Base-by-base conservation (phyloP, 2,797 vertebrate species). In the Muraenolepis orangiensis region DNA sequence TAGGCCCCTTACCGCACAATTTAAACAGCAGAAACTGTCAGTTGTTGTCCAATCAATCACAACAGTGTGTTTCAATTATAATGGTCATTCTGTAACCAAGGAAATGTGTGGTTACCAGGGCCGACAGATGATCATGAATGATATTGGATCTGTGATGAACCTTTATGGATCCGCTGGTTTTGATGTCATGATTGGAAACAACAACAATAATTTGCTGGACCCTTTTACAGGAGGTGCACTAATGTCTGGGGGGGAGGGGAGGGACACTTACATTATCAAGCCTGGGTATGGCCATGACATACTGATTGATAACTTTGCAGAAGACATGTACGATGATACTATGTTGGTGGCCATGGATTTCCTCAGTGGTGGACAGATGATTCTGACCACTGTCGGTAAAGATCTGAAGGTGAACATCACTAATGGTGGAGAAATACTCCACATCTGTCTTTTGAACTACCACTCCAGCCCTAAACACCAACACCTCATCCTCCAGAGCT, bases 251-350 rank as follows among this genome's bases (percentile, higher is more conserved):
- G 79, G 81, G 14, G 72, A 85, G 34, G 87, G 87, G 16, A 75
- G 79, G 72, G 87, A 89, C 71, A 87, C 80, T 0, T 89, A 90
- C 28, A 14, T 78, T 11, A 80, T 90, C 69, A 90, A 89, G 76
- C 72, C 12, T 6, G 74, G 23, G 3, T 79, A 86, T 34, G 82
- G 74, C 51, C 0, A 31, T 0, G 26, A 38, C 0, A 0, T 81
- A 5, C 2, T 36, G 20, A 89, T 89, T 1, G 5, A 82, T 31
- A 89, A 88, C 78, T 88, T 79, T 79, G 84, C 89, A 12, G 18
- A 77, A 30, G 83, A 90, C 77, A 18, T 57, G 28, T 75, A 6
- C 0, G 78, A 46, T 0, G 89, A 89, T 32, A 82, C 73, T 4
- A 77, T 89, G 71, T 20, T 80, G 67, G 71, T 90, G 38, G 80